phyloP scores from a whole-genome alignment of 2,888 invertebrate genomes.

The Amblyjoppa proteus region DNA sequence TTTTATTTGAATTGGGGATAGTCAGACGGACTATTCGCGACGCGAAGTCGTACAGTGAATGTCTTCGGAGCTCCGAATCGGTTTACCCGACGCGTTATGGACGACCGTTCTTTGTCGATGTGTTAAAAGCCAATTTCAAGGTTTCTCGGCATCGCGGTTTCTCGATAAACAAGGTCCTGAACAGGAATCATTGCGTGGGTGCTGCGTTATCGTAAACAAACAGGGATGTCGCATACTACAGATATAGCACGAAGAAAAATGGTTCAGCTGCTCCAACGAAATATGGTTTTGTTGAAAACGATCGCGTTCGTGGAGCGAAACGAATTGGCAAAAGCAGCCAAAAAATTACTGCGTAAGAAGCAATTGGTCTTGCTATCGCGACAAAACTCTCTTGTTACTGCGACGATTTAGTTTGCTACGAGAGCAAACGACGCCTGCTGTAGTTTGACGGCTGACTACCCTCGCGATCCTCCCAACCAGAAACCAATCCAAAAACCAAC shows the following conservation, averaged over 20 bases:
- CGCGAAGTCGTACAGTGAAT: neutral
- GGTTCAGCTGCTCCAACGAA: too few species aligned
- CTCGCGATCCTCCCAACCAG: too few species aligned
- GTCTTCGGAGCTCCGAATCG: neutral
- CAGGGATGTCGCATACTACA: conserved; percentile 5
- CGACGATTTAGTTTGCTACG: too few species aligned
- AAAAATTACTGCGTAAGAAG: too few species aligned
- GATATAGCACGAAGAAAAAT: neutral
- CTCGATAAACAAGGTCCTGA: conserved; percentile 28
- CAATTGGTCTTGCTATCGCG: too few species aligned
- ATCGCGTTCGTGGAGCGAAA: too few species aligned
- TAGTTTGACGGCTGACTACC: too few species aligned
- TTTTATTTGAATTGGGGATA: conserved; percentile 16
- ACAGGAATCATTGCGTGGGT: conserved; percentile 11
- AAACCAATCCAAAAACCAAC: too few species aligned
- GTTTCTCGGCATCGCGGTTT: neutral
- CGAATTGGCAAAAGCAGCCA: too few species aligned
- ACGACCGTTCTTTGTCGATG: conserved; percentile 4
- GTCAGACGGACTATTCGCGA: neutral
- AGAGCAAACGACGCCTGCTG: too few species aligned
- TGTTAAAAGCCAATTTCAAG: conserved; percentile 10
- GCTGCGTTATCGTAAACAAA: conserved; percentile 28
- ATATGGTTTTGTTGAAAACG: too few species aligned
- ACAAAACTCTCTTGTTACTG: too few species aligned
- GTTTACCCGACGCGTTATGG: neutral